A percentile compares a stretch with the other conserved stretches of the same genome.
phyloP scores from a whole-genome alignment of 1,140 invertebrate species.

The Drosophila micromelanica region DNA sequence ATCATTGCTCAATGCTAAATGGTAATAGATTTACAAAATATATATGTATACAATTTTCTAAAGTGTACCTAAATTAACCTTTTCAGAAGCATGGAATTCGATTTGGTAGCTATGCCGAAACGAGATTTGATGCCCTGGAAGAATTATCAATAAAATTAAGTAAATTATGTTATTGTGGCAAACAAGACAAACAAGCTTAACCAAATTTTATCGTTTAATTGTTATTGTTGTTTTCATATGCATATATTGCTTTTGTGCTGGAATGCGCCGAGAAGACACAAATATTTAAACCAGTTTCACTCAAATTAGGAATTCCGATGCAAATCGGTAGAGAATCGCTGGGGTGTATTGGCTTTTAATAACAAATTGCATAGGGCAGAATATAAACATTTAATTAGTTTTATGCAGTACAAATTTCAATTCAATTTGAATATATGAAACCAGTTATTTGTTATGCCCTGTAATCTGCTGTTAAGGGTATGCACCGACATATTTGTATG shows the following conservation, averaged over 20 bases:
- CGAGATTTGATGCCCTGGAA: not conserved
- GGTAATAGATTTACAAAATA: not conserved
- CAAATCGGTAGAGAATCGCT: slow-evolving; percentile 9
- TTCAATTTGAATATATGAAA: not conserved
- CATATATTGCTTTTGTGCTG: not conserved
- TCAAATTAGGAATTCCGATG: not conserved
- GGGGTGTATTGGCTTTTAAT: slow-evolving; percentile 16
- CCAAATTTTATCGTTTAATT: not conserved
- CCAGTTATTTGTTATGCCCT: not conserved
- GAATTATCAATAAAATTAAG: not conserved
- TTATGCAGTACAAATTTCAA: not conserved
- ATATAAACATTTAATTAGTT: slow-evolving; percentile 1
- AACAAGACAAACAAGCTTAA: slow-evolving; percentile 10
- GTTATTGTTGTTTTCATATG: not conserved
- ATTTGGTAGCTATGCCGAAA: not conserved
- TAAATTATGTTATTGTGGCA: not conserved
- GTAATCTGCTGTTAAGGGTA: not conserved
- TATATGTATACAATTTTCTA: not conserved
- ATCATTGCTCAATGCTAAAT: slow-evolving; percentile 5
- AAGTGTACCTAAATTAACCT: not conserved
- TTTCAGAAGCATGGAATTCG: not conserved
- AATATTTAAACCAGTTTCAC: slow-evolving; percentile 27
- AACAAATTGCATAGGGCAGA: not conserved
- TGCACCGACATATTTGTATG: no score
- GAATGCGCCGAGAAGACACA: slow-evolving; percentile 2